phyloP scores from a whole-genome alignment of 1,140 invertebrate species.

The Reticulitermes speratus region DNA sequence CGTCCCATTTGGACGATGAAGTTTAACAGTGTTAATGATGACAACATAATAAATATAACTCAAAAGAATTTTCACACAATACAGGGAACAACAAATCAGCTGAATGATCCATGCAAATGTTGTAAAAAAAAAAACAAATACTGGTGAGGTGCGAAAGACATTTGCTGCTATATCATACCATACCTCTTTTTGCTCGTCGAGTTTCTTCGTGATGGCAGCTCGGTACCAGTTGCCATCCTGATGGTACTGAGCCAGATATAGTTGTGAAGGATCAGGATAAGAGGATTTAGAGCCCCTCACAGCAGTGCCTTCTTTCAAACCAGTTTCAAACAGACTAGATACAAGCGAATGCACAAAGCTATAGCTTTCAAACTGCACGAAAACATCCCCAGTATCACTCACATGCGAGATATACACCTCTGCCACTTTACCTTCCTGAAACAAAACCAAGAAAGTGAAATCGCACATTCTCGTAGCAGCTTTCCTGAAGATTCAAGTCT shows the following conservation, averaged over 20 bases:
- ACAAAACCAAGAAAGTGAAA: conserved; percentile 21
- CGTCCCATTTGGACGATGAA: too few species aligned
- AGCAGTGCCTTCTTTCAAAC: conserved; percentile 27
- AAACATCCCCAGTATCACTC: conserved; percentile 48
- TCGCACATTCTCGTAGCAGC: too few species aligned
- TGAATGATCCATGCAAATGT: not conserved
- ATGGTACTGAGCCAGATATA: conserved; percentile 47
- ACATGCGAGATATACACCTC: conserved; percentile 50
- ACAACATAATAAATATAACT: not conserved
- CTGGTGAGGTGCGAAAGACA: too few species aligned
- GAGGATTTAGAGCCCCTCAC: not conserved
- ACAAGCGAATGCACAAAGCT: not conserved
- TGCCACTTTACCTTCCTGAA: conserved; percentile 42
- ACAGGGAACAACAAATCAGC: not conserved
- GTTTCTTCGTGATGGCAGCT: conserved; percentile 35
- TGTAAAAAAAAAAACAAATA: too few species aligned
- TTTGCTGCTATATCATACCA: not conserved
- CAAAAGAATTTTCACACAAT: not conserved
- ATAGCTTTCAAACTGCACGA: conserved; percentile 46
- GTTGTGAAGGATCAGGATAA: conserved; percentile 12
- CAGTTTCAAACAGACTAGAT: not conserved
- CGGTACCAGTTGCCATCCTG: conserved; percentile 44
- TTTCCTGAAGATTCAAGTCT: too few species aligned
- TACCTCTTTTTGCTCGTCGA: conserved; percentile 7
- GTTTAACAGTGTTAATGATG: not conserved